phyloP scores from a whole-genome alignment of 2,888 invertebrate genomes.

The Lasius platythorax region DNA sequence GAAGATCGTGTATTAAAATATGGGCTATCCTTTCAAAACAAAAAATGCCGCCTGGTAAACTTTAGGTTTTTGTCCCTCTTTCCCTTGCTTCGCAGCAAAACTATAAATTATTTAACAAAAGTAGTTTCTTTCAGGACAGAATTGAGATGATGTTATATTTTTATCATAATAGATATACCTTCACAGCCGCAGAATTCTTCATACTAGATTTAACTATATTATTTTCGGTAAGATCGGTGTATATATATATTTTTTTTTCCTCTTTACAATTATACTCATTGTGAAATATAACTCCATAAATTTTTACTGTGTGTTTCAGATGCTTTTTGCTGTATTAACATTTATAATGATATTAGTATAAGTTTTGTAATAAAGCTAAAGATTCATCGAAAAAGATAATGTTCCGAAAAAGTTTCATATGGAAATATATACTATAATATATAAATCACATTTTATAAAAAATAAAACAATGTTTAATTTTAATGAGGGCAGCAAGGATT shows the following conservation, averaged over 20 bases:
- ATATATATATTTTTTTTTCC: neutral
- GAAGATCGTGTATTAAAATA: slow-evolving; percentile 8
- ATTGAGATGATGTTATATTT: slow-evolving; percentile 56
- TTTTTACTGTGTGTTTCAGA: slow-evolving; percentile 8
- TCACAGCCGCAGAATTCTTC: slow-evolving; percentile 58
- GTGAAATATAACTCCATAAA: slow-evolving; percentile 3
- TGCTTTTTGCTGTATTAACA: neutral
- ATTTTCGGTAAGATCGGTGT: slow-evolving; percentile 39
- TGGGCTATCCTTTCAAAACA: neutral
- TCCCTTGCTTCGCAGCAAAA: neutral
- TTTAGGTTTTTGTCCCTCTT: neutral
- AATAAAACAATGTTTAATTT: neutral
- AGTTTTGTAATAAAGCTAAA: neutral
- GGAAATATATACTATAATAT: neutral
- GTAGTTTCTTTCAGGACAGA: slow-evolving; percentile 48
- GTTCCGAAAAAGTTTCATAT: neutral
- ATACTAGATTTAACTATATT: slow-evolving; percentile 43
- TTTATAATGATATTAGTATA: slow-evolving; percentile 24
- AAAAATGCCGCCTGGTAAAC: slow-evolving; percentile 21
- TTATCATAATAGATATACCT: slow-evolving; percentile 49
- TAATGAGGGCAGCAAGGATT: slow-evolving; percentile 63
- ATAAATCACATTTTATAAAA: slow-evolving; percentile 17
- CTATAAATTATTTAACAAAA: slow-evolving; percentile 1
- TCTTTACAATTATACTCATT: neutral
- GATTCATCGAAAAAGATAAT: neutral